These are phyloP conservation scores for Brachionus plicatilis DNA, from an alignment of 1,140 invertebrate species.

Conservation along the genomic window DNA sequence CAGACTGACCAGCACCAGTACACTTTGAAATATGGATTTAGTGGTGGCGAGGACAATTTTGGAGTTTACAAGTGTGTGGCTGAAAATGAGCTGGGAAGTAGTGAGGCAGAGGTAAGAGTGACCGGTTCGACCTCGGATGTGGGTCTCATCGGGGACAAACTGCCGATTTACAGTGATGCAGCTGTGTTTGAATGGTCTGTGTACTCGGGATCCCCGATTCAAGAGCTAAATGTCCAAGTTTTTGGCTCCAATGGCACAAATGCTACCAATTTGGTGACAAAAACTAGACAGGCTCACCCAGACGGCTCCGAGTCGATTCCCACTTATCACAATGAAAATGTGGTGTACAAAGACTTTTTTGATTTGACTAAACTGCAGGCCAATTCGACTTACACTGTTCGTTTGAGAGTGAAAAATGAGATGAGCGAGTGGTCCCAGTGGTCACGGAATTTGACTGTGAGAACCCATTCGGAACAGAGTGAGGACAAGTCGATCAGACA, in stretches of 20 bases:
- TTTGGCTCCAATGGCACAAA: background rate
- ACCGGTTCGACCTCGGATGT: background rate
- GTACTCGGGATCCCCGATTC: conserved; percentile 4
- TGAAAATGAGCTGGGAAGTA: conserved; percentile 22
- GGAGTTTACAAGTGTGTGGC: conserved; percentile 14
- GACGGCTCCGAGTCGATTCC: background rate
- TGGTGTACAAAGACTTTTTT: conserved; percentile 20
- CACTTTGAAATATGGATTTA: background rate
- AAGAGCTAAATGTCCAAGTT: conserved; percentile 38
- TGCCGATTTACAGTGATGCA: conserved; percentile 31
- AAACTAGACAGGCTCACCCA: background rate
- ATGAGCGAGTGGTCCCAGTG: conserved; percentile 19
- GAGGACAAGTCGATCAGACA: conserved; percentile 14
- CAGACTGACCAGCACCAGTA: background rate
- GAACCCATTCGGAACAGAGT: background rate
- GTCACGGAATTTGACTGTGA: conserved; percentile 13
- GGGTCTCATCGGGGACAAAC: background rate
- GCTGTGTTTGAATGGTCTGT: conserved; percentile 36
- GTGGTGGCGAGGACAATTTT: background rate
- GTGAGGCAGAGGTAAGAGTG: background rate
- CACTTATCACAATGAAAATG: conserved; percentile 29
- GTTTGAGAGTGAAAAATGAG: conserved; percentile 17
- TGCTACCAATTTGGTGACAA: background rate
- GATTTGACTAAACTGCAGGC: conserved; percentile 16
- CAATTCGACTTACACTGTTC: background rate